Evolutionary conservation across 2,888 invertebrate species (phyloP).

Genomic region (Orthonevra nobilis): DNA sequence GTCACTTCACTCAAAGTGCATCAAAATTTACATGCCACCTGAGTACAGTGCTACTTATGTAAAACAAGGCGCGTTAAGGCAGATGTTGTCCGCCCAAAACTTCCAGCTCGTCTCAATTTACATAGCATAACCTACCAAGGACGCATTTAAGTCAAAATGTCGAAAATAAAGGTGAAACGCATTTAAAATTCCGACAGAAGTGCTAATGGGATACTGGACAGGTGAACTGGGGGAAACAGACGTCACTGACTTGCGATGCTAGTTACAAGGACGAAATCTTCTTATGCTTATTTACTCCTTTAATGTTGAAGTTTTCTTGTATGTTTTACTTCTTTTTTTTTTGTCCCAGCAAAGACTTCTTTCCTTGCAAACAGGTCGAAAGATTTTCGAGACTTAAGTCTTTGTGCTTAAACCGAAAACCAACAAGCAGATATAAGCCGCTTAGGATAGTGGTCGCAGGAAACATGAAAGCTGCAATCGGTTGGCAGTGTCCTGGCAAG

Average conservation of each 20-base stretch:
- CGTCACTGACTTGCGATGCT: constrained; percentile 19
- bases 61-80: constrained; percentile 50
- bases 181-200: constrained; percentile 65
- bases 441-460: constrained; percentile 65
- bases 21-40: constrained; percentile 42
- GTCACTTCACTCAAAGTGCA: constrained; percentile 37
- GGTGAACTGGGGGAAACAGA: constrained; percentile 35
- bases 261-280: constrained; percentile 50
- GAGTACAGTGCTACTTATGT: constrained; percentile 23
- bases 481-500: constrained; percentile 17
- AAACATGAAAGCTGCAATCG: constrained; percentile 56
- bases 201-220: constrained; percentile 66
- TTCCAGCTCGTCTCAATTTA: constrained; percentile 45
- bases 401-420: constrained; percentile 66
- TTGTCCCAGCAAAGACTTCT: constrained; percentile 5
- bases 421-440: constrained; percentile 70
- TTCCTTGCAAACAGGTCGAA: constrained; percentile 39
- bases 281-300: constrained; percentile 67
- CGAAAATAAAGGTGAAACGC: constrained; percentile 20
- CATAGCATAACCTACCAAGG: constrained; percentile 30
- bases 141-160: constrained; percentile 45
- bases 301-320: constrained; percentile 29
- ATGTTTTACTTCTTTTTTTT: not conserved
- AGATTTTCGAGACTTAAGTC: constrained; percentile 59
- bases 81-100: constrained; percentile 47